Conservation (phyloP, 2,888 invertebrate genomes). For the Cataglyphis livida region DNA sequence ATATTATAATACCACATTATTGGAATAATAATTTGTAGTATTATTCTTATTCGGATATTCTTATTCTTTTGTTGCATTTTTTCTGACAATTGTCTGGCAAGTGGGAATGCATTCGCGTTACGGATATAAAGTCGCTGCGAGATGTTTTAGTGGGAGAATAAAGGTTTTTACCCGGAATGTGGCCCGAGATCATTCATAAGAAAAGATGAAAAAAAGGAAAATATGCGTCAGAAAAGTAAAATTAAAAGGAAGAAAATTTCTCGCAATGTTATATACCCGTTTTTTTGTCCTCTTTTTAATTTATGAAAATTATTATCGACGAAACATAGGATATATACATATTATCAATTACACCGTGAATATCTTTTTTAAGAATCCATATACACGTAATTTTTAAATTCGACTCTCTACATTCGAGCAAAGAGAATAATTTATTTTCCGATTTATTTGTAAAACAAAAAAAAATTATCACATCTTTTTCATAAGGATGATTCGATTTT, state of each 20-base stretch:
- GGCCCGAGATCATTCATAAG: neutral
- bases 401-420: neutral
- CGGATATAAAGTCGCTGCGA: neutral
- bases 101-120: neutral
- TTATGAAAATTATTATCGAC: neutral
- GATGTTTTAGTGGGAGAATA: neutral
- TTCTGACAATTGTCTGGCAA: neutral
- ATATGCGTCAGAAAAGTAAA: neutral
- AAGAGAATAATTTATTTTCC: neutral
- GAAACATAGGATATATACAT: neutral
- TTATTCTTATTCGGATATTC: neutral
- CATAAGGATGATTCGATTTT: slow-evolving; percentile 19
- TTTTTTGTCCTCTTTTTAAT: neutral
- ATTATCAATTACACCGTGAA: neutral
- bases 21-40: neutral
- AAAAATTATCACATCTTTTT: slow-evolving; percentile 6
- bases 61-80: neutral
- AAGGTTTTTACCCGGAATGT: slow-evolving; percentile 3
- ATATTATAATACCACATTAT: neutral
- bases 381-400: neutral
- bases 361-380: neutral
- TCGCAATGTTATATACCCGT: neutral
- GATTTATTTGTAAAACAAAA: neutral
- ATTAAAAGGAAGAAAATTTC: neutral
- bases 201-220: neutral